Conservation (phyloP, 2,797 vertebrate species). For the Odontamblyopus lacepedii region DNA sequence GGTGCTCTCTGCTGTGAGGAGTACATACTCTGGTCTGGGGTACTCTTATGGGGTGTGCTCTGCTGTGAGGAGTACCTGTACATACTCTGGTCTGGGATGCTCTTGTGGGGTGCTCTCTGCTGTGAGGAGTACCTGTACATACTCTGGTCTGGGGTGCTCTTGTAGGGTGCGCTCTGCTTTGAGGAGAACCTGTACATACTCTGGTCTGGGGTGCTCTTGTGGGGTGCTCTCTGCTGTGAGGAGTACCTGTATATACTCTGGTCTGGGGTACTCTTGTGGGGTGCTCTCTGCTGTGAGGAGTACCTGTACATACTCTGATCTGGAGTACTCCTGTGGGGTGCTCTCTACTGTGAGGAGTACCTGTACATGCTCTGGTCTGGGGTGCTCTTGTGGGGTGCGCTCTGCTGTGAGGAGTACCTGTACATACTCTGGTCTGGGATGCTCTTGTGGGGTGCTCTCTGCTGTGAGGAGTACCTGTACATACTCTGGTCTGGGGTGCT, state of each 20-base stretch:
- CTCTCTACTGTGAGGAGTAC: background rate
- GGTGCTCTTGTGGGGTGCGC: background rate
- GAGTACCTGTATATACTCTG: background rate
- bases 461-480: no score
- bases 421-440: background rate
- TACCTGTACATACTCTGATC: no score
- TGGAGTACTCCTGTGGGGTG: no score
- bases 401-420: background rate
- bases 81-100: background rate
- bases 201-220: background rate
- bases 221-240: background rate
- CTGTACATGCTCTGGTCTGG: background rate
- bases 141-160: background rate
- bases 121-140: background rate
- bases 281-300: background rate
- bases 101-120: background rate
- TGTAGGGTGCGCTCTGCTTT: background rate
- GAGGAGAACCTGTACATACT: background rate
- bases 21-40: background rate
- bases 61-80: no score
- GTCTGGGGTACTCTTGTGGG: no score
- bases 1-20: no score
- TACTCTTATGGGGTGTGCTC: background rate
- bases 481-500: background rate
- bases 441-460: background rate